Percentiles rank a stretch among this genome's conserved stretches.
Evolutionary conservation across 2,797 vertebrate species (phyloP).

Genomic region (Natrix natrix): DNA sequence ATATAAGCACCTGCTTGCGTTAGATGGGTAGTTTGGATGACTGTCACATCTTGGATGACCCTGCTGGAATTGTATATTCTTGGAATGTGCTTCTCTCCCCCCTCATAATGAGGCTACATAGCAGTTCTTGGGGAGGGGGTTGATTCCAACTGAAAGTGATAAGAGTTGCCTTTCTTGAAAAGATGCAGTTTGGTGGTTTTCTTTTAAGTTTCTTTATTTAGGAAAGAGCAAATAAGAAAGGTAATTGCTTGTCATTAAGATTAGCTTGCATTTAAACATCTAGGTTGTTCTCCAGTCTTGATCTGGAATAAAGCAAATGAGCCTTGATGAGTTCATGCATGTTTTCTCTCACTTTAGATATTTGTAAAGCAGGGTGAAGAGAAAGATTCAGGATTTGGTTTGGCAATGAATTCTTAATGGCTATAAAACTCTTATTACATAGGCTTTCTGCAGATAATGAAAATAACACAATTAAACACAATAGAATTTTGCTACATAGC

Average conservation of each 20-base stretch:
- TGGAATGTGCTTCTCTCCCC: not conserved
- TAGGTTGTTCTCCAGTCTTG: not conserved
- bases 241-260: not conserved
- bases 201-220: not conserved
- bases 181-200: not conserved
- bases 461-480: not conserved
- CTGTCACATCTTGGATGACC: not conserved
- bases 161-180: not conserved
- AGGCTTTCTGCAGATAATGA: not conserved
- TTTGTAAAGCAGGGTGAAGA: not conserved
- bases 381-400: not conserved
- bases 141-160: not conserved
- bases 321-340: not conserved
- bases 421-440: not conserved
- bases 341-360: not conserved
- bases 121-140: not conserved
- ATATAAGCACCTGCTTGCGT: not conserved
- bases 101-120: not conserved
- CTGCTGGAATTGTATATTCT: not conserved
- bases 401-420: not conserved
- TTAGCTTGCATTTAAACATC: not conserved
- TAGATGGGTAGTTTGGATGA: not conserved
- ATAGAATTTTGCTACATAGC: not conserved
- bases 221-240: not conserved
- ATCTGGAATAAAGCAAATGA: not conserved